Percentiles rank a stretch among this genome's conserved stretches.
phyloP scores from a whole-genome alignment of 2,888 invertebrate species.

The Sphaeridia pumilis region DNA sequence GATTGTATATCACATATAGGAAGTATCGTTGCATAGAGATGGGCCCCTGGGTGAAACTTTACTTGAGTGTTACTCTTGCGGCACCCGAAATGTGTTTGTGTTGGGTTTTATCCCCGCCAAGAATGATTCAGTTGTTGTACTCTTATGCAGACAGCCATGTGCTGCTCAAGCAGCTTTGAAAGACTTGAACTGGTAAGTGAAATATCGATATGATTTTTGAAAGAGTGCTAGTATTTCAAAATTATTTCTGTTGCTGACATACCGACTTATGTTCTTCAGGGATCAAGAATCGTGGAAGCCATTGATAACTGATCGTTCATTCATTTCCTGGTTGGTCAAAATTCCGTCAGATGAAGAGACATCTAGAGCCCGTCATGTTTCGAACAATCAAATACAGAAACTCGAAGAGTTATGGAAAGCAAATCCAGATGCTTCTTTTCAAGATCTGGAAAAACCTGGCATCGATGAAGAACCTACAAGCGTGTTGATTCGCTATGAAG shows the following conservation, averaged over 20 bases:
- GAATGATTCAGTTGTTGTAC: conserved; percentile 93
- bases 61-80: conserved; percentile 97
- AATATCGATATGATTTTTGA: conserved; percentile 1
- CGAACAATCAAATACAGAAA: conserved; percentile 93
- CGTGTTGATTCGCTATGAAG: conserved; percentile 74
- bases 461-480: conserved; percentile 97
- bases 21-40: conserved; percentile 92
- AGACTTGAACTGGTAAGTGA: conserved; percentile 84
- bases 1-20: conserved; percentile 46
- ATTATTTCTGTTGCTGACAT: no score
- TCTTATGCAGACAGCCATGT: conserved; percentile 95
- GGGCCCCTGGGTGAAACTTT: conserved; percentile 96
- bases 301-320: conserved; percentile 88
- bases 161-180: conserved; percentile 93
- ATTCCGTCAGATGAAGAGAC: conserved; percentile 97
- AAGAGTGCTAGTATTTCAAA: neutral
- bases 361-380: conserved; percentile 86
- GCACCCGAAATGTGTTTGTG: conserved; percentile 94
- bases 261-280: no score
- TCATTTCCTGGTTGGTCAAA: conserved; percentile 93
- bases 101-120: conserved; percentile 98
- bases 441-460: conserved; percentile 95
- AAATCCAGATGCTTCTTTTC: conserved; percentile 93
- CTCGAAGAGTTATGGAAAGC: conserved; percentile 99
- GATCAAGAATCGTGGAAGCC: conserved; percentile 99